Percentiles rank a stretch among this genome's conserved stretches.
phyloP scores from a whole-genome alignment of 2,888 invertebrate species.

The Thymelicus lineola region DNA sequence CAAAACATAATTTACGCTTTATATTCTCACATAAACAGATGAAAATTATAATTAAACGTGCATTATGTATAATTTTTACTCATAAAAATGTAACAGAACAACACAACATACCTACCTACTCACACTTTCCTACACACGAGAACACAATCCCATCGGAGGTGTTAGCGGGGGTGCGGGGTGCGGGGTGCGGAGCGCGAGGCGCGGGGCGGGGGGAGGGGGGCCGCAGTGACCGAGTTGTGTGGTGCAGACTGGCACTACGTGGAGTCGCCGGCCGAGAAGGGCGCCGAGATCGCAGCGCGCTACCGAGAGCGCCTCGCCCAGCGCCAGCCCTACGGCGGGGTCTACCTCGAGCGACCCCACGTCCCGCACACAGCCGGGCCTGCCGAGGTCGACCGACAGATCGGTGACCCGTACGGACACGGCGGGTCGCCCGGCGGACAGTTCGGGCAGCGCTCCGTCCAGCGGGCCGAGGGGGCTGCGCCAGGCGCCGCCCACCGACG shows the following conservation, averaged over 20 bases:
- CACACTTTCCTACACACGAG: constrained; percentile 38
- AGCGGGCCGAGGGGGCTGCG: constrained; percentile 43
- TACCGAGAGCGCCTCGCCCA: not conserved
- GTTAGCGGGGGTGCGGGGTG: constrained; percentile 27
- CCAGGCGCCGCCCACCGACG: constrained; percentile 77
- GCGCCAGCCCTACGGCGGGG: constrained; percentile 18
- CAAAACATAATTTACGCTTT: too few relatives aligned
- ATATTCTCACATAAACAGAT: too few relatives aligned
- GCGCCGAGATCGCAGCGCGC: constrained; percentile 24
- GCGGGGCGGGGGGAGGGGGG: constrained; percentile 22
- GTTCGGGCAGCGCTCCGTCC: constrained; percentile 39
- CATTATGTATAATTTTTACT: too few relatives aligned
- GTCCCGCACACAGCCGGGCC: constrained; percentile 43
- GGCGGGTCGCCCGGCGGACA: too few relatives aligned
- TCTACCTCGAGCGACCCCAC: constrained; percentile 37
- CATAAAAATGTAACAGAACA: too few relatives aligned
- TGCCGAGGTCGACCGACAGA: constrained; percentile 10
- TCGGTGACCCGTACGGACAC: constrained; percentile 22
- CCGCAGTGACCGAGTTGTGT: constrained; percentile 39
- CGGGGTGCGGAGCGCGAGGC: too few relatives aligned
- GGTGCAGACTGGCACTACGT: constrained; percentile 70
- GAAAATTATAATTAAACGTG: too few relatives aligned
- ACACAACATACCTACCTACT: too few relatives aligned
- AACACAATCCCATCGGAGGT: constrained; percentile 37
- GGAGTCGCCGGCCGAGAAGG: constrained; percentile 53